Conservation (phyloP, 2,797 vertebrate species). For the Ctenopoma multispine region DNA sequence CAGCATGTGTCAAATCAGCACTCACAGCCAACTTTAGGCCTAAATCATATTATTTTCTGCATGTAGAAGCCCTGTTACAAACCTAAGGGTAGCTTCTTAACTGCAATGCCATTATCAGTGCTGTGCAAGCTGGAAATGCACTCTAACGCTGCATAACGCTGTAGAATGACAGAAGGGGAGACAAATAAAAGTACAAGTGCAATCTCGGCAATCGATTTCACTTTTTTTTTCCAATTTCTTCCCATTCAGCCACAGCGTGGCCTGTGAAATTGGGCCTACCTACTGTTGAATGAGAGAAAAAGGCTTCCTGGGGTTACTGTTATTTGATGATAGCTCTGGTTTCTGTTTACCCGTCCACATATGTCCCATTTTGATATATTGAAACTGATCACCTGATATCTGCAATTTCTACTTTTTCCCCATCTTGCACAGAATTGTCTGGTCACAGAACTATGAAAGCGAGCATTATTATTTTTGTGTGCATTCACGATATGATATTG, state of each 20-base stretch:
- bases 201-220: constrained; percentile 90
- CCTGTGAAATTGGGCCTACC: constrained; percentile 91
- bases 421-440: constrained; percentile 49
- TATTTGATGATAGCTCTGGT: constrained; percentile 83
- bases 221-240: constrained; percentile 88
- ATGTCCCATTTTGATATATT: constrained; percentile 73
- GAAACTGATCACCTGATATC: constrained; percentile 79
- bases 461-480: constrained; percentile 63
- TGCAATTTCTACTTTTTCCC: constrained; percentile 67
- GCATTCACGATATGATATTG: constrained; percentile 55
- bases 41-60: neutral
- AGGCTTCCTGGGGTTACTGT: constrained; percentile 76
- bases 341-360: constrained; percentile 75
- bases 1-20: neutral
- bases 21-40: neutral
- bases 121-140: constrained; percentile 75
- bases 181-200: constrained; percentile 90
- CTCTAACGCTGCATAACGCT: constrained; percentile 79
- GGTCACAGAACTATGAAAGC: constrained; percentile 67
- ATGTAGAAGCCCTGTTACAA: constrained; percentile 19
- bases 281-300: constrained; percentile 83
- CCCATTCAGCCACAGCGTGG: constrained; percentile 76
- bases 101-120: constrained; percentile 75
- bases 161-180: constrained; percentile 84
- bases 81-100: constrained; percentile 22